phyloP scores from a whole-genome alignment of 2,113 vertebrate species.

The Ceuthmochares aereus region DNA sequence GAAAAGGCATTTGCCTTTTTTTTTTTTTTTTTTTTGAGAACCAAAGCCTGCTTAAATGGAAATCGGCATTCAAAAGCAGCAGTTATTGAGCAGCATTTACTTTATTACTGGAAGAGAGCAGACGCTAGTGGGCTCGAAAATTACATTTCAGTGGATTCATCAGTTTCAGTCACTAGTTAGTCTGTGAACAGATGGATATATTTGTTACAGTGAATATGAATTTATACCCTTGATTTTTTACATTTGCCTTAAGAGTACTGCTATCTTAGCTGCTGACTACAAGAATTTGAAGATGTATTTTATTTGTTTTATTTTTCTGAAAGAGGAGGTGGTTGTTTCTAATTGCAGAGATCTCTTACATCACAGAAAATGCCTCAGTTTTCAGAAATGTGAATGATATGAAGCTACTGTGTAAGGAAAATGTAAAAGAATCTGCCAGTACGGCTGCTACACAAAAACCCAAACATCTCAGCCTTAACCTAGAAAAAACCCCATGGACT shows the following conservation, averaged over 20 bases:
- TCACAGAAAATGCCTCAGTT: not conserved
- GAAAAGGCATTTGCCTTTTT: conserved; percentile 37
- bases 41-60: not conserved
- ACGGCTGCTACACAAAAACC: conserved; percentile 36
- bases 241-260: not conserved
- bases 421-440: conserved; percentile 13
- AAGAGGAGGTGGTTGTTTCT: not conserved
- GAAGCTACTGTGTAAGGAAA: not conserved
- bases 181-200: conserved; percentile 44
- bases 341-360: conserved; percentile 27
- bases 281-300: not conserved
- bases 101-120: conserved; percentile 37
- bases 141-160: conserved; percentile 45
- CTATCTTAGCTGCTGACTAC: not conserved
- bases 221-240: conserved; percentile 27
- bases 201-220: conserved; percentile 54
- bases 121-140: conserved; percentile 35
- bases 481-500: conserved; percentile 25
- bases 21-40: not conserved
- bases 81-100: conserved; percentile 47
- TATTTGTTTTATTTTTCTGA: not conserved
- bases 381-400: not conserved
- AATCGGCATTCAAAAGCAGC: conserved; percentile 43
- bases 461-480: conserved; percentile 25
- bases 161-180: conserved; percentile 59